Percentiles rank a stretch among this genome's conserved stretches.
Conservation (phyloP, 2,797 vertebrate species). For the Macroramphosus scolopax region DNA sequence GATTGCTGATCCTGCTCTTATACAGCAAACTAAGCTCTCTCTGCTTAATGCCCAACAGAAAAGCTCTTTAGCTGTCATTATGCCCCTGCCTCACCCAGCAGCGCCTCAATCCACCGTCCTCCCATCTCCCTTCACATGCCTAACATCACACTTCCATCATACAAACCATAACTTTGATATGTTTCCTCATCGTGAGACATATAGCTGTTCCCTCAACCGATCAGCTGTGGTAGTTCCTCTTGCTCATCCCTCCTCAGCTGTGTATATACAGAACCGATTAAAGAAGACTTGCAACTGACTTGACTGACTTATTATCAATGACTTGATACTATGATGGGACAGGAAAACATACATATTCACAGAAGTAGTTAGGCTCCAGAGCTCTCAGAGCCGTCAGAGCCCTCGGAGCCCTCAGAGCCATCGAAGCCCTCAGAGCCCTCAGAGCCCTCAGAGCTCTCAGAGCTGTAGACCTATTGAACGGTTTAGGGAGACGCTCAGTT, state of each 20-base stretch:
- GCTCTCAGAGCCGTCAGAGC: too few relatives aligned
- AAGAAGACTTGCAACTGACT: neutral
- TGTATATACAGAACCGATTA: too few relatives aligned
- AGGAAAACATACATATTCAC: too few relatives aligned
- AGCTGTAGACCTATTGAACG: too few relatives aligned
- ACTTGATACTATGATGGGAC: too few relatives aligned
- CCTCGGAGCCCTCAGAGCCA: too few relatives aligned
- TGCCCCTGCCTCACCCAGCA: slow-evolving; percentile 20
- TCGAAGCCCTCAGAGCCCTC: too few relatives aligned
- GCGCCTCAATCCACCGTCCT: slow-evolving; percentile 30
- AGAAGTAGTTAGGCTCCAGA: too few relatives aligned
- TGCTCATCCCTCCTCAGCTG: too few relatives aligned
- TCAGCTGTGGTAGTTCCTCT: neutral
- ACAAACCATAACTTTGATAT: slow-evolving; percentile 2
- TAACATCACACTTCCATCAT: slow-evolving; percentile 11
- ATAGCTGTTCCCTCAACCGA: neutral
- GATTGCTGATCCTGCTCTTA: slow-evolving; percentile 70
- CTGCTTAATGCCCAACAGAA: slow-evolving; percentile 67
- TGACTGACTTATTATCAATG: too few relatives aligned
- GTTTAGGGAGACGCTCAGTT: too few relatives aligned
- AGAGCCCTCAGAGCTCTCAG: too few relatives aligned
- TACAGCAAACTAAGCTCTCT: slow-evolving; percentile 68
- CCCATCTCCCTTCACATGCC: slow-evolving; percentile 16
- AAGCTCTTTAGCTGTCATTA: slow-evolving; percentile 74
- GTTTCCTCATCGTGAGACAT: slow-evolving; percentile 5